phyloP scores from a whole-genome alignment of 2,797 vertebrate genomes.

The Dermochelys coriacea region DNA sequence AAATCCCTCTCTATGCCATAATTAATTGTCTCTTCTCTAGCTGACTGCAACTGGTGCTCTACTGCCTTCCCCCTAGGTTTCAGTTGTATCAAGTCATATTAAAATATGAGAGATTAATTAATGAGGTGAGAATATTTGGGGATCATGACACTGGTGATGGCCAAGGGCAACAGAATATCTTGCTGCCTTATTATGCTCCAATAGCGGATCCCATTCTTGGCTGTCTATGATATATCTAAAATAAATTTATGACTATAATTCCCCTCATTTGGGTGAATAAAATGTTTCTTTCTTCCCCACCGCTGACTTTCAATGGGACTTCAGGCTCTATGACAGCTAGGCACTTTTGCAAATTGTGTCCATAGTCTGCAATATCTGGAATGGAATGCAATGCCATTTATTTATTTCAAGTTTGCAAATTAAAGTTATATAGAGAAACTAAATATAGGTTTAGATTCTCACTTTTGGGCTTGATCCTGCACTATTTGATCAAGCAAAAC shows the following conservation, averaged over 20 bases:
- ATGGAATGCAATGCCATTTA: background rate
- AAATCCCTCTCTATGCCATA: background rate
- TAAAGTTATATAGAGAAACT: background rate
- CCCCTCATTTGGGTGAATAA: background rate
- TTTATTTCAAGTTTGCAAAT: background rate
- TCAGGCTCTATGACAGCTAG: background rate
- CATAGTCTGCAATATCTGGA: background rate
- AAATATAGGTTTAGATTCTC: background rate
- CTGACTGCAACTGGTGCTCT: background rate
- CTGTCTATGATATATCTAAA: background rate
- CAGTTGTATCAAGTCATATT: background rate
- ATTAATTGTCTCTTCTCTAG: background rate
- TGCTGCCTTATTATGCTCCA: background rate
- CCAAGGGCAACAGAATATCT: background rate
- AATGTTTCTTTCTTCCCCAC: background rate
- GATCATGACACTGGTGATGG: background rate
- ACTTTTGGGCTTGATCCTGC: background rate
- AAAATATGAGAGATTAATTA: background rate
- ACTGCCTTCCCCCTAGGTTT: background rate
- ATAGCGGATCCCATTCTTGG: too few relatives aligned
- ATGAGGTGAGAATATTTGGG: background rate
- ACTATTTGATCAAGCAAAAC: background rate
- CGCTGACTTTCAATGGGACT: background rate
- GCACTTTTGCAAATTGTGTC: background rate
- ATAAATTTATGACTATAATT: background rate